Conservation (phyloP, 2,888 invertebrate species). For the Apotomis turbidana region DNA sequence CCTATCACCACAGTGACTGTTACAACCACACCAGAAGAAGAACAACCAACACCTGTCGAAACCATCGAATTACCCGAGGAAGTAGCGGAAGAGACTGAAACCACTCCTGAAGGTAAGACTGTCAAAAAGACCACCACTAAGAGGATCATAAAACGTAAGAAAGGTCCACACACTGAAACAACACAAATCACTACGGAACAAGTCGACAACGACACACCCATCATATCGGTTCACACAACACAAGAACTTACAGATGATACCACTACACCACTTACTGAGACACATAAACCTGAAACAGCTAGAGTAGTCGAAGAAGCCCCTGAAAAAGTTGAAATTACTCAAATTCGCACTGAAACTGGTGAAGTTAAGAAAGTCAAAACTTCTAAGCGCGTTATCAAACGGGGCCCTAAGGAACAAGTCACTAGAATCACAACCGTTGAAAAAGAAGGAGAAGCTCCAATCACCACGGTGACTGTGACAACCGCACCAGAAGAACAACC, state of each 20-base stretch:
- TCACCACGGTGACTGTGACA: not conserved
- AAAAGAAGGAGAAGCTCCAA: constrained; percentile 2
- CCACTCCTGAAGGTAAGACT: not conserved
- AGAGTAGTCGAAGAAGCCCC: not conserved
- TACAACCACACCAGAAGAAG: constrained; percentile 27
- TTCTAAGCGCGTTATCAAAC: constrained; percentile 42
- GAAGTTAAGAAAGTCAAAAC: constrained; percentile 50
- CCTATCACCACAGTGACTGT: not conserved
- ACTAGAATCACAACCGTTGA: not conserved
- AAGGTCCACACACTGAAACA: constrained; percentile 7
- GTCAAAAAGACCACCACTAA: constrained; percentile 4
- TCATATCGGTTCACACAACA: constrained; percentile 14
- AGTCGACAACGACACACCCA: not conserved
- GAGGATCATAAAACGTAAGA: constrained; percentile 1
- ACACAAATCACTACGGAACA: constrained; percentile 16
- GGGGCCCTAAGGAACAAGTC: not conserved
- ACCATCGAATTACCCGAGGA: not conserved
- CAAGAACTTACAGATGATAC: constrained; percentile 1
- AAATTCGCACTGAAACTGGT: constrained; percentile 61
- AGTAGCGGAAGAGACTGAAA: not conserved
- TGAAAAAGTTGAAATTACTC: constrained; percentile 45
- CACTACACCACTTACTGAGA: not conserved
- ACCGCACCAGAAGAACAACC: constrained; percentile 29
- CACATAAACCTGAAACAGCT: not conserved
- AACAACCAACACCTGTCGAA: constrained; percentile 1